Base-by-base conservation (phyloP, 2,888 invertebrate species). In the Reticulitermes lucifugus region DNA sequence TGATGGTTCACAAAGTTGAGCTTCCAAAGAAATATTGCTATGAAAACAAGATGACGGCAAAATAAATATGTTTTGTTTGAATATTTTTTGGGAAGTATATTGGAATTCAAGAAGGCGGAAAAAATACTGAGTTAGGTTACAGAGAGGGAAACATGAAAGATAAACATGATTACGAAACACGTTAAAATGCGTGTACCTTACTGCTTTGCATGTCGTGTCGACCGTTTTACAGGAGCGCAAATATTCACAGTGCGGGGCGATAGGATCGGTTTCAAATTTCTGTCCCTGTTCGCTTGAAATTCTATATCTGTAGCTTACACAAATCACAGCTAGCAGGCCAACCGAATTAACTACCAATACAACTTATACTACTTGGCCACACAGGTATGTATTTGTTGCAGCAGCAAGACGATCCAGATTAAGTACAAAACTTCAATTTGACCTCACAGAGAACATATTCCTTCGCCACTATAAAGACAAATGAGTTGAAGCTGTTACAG, bases 151-250 rank as follows among this genome's bases (percentile, higher is more conserved):
- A 14, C 25, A 65, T n/a, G 25, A 25, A 65, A 65, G 65, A 65
- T 65, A 65, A 65, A 65, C 65, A 65, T 65, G 65, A 25, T 65
- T 65, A 65, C 65, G 25, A 65, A 65, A 25, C 65, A 65, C n/a
- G 65, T 25, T 65, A 65, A 65, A n/a, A 65, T 25, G 25, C n/a
- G 7, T 65, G 65, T 65, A 14, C 65, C 65, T n/a, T 5, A 5
- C n/a, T 5, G 65, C 65, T 65, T n/a, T 65, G 65, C 65, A 65
- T 65, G 65, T 25, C n/a, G 1, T 2, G 9, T 65, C 65, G 25
- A n/a, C 65, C n/a, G 25, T 25, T n/a, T n/a, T n/a, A 25, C n/a
- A 65, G n/a, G 6, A 12, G 65, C 25, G 65, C 9, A 65, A 65
- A 65, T 25, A 65, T 65, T 14, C 25, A 35, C 35, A 65, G 65